Conservation (phyloP, 2,113 vertebrate genomes). For the Protobothrops mucrosquamatus region DNA sequence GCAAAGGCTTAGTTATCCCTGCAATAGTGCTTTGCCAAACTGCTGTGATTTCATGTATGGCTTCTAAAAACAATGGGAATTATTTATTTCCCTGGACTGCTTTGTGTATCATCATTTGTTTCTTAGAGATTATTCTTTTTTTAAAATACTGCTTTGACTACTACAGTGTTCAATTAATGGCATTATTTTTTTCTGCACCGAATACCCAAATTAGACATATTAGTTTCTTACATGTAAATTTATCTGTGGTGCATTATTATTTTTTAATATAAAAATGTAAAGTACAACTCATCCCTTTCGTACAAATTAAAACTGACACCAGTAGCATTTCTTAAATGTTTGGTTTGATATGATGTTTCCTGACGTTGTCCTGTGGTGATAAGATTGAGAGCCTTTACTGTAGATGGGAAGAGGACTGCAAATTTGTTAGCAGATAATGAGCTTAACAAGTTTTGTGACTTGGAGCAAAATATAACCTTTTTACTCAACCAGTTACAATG, state of each 20-base stretch:
- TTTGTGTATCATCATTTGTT: background rate
- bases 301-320: rapidly evolving
- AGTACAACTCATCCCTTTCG: background rate
- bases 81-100: background rate
- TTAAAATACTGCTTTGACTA: background rate
- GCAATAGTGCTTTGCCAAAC: background rate
- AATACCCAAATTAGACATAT: background rate
- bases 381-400: background rate
- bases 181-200: background rate
- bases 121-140: background rate
- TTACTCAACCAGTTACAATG: background rate
- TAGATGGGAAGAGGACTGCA: background rate
- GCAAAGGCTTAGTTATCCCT: background rate
- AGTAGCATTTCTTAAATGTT: rapidly evolving
- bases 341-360: background rate
- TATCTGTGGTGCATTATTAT: background rate
- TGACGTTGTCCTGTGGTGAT: rapidly evolving
- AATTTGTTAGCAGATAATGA: background rate
- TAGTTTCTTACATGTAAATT: background rate
- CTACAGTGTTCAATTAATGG: background rate
- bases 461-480: background rate
- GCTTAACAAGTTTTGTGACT: background rate
- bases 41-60: background rate
- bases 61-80: background rate
- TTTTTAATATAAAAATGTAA: background rate